Conservation (phyloP, 2,888 invertebrate species). For the Zaprionus obscuricornis region DNA sequence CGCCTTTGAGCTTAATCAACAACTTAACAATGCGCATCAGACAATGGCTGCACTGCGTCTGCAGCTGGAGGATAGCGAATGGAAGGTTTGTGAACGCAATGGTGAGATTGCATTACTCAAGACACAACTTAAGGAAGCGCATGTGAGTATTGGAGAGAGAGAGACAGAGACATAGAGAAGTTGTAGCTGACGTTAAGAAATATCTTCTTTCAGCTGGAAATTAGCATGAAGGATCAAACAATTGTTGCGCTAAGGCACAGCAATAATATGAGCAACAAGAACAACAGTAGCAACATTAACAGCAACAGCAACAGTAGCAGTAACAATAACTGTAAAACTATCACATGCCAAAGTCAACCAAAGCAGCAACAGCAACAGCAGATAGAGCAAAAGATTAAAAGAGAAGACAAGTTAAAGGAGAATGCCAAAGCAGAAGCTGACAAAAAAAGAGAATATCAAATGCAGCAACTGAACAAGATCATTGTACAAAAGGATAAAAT, state of each 20-base stretch:
- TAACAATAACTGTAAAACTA: slow-evolving; percentile 48
- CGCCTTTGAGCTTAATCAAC: slow-evolving; percentile 76
- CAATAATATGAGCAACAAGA: slow-evolving; percentile 52
- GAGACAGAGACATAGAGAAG: too few species aligned
- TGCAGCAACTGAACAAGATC: slow-evolving; percentile 81
- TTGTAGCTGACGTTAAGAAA: too few species aligned
- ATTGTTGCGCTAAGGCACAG: slow-evolving; percentile 85
- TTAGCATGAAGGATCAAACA: slow-evolving; percentile 90
- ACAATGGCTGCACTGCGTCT: slow-evolving; percentile 86
- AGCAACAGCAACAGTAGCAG: slow-evolving; percentile 28
- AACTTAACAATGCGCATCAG: slow-evolving; percentile 76
- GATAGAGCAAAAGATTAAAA: slow-evolving; percentile 13
- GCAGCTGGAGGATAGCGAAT: slow-evolving; percentile 91
- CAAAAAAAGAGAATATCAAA: too few species aligned
- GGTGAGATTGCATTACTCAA: slow-evolving; percentile 91
- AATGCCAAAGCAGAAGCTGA: too few species aligned
- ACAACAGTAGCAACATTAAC: slow-evolving; percentile 43
- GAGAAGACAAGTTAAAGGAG: too few species aligned
- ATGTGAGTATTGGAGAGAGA: too few species aligned
- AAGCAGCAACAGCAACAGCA: slow-evolving; percentile 45
- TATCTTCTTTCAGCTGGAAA: slow-evolving; percentile 88
- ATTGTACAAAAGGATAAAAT: slow-evolving; percentile 82
- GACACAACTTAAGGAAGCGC: slow-evolving; percentile 90
- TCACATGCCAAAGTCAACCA: slow-evolving; percentile 65
- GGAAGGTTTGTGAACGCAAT: slow-evolving; percentile 90